phyloP scores from a whole-genome alignment of 2,113 vertebrate genomes.

The Amazona vittata region DNA sequence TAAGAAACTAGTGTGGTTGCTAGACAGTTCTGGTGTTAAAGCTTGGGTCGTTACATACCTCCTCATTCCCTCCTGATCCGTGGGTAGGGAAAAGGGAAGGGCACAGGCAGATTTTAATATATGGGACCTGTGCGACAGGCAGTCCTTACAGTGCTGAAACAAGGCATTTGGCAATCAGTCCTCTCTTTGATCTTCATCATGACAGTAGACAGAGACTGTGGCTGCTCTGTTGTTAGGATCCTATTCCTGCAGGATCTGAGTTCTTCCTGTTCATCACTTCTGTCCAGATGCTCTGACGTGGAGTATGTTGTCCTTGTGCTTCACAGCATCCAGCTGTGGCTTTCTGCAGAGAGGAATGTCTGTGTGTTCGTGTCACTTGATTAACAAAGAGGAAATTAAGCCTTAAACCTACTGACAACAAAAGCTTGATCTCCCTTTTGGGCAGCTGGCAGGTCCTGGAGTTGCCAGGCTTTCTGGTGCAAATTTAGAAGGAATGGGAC shows the following conservation, averaged over 20 bases:
- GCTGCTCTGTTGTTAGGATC: neutral
- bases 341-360: neutral
- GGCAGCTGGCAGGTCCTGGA: neutral
- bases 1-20: neutral
- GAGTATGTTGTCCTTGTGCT: neutral
- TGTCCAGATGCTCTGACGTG: rapidly evolving
- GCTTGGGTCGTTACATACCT: neutral
- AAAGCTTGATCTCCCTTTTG: neutral
- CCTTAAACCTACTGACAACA: neutral
- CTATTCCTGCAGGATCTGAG: neutral
- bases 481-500: neutral
- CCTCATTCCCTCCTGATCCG: neutral
- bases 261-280: neutral
- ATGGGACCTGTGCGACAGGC: neutral
- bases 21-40: neutral
- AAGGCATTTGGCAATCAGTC: neutral
- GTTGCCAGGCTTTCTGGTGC: neutral
- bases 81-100: neutral
- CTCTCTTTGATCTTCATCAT: neutral
- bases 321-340: neutral
- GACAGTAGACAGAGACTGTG: neutral
- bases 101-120: neutral
- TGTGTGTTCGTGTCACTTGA: neutral
- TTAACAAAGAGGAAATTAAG: neutral
- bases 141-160: neutral